Percentiles rank a stretch among this genome's conserved stretches.
These are phyloP conservation scores for Peromyscus polionotus DNA, from an alignment of 2,113 vertebrate species.

Conservation along the genomic window DNA sequence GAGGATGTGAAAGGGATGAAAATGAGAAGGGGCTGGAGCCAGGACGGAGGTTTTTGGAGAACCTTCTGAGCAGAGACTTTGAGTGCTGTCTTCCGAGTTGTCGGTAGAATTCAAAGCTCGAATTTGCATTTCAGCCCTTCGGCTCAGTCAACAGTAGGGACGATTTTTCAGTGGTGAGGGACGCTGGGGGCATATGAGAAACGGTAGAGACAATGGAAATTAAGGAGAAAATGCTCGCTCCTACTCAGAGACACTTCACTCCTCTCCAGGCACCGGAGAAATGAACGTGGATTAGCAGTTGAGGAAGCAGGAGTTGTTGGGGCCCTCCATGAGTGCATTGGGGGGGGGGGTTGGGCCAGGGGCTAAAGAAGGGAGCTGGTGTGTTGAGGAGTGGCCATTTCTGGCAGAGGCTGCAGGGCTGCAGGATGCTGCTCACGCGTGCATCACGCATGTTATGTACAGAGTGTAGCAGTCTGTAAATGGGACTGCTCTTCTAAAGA, in stretches of 20 bases:
- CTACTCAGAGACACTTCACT: neutral
- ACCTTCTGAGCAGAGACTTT: neutral
- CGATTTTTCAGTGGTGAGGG: neutral
- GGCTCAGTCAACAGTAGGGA: neutral
- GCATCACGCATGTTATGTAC: rapidly evolving
- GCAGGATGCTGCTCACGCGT: too few species aligned
- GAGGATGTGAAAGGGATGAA: neutral
- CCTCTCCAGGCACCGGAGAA: neutral
- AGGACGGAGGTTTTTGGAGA: neutral
- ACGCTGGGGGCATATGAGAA: too few species aligned
- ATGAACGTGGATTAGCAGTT: neutral
- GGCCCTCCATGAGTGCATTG: too few species aligned
- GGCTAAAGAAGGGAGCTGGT: neutral
- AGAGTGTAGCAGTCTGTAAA: neutral
- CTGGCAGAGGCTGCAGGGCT: neutral
- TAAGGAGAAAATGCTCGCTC: neutral
- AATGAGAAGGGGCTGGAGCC: neutral
- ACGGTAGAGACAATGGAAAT: neutral
- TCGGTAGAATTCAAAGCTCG: neutral
- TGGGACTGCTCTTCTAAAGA: neutral
- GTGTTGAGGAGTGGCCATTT: neutral
- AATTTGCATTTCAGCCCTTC: neutral
- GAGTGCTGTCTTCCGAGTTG: neutral
- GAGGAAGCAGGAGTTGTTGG: too few species aligned
- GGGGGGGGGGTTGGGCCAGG: too few species aligned